Evolutionary conservation across 2,888 invertebrate genomes (phyloP), one percentile per base, ranked within the genome.

Genomic region (Horisme vitalbata): DNA sequence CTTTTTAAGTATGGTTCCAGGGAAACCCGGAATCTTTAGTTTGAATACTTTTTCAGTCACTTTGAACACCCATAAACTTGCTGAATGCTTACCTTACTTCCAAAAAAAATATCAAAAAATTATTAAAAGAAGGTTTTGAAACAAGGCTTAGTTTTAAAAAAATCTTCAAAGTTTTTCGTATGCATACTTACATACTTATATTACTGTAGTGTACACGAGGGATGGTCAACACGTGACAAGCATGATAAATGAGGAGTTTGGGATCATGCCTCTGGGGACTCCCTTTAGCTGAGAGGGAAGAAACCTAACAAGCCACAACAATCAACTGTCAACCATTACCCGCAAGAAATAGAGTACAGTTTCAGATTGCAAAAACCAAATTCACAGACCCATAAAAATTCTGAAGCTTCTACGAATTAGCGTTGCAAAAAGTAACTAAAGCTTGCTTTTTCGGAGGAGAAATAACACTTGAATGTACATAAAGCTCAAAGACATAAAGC

Each of bases 171-270:
- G 52, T 59, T 59, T 61, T 68, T 69, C 63, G 67, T 68, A 56
- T 61, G 63, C 59, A 70, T 65, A 66, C 55, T 39, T 46, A 43
- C 31, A 34, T 31, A 34, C 71, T 75, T 81, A 78, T 77, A 75
- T 11, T 52, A 52, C 52, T 68, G 65, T 70, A 71, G 75, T 79
- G 78, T 77, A 76, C 72, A 76, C 84, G 80, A 85, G 83, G 86
- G 84, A 87, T 86, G 86, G 88, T 83, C 87, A 88, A 75, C 79
- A 75, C 88, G 87, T 87, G 89, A 87, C 88, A 84, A 82, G 88
- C 81, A 86, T 87, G 85, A 86, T 86, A 85, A 85, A 88, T 84
- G 83, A 80, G 78, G 69, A 83, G 73, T 79, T 75, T 79, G 83
- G 83, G 84, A 84, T 86, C 87, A 87, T 74, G 81, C 82, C 88